Evolutionary conservation across 1,140 invertebrate species (phyloP), one percentile per base, ranked within the genome.

Genomic region (Rhopalosiphum maidis): DNA sequence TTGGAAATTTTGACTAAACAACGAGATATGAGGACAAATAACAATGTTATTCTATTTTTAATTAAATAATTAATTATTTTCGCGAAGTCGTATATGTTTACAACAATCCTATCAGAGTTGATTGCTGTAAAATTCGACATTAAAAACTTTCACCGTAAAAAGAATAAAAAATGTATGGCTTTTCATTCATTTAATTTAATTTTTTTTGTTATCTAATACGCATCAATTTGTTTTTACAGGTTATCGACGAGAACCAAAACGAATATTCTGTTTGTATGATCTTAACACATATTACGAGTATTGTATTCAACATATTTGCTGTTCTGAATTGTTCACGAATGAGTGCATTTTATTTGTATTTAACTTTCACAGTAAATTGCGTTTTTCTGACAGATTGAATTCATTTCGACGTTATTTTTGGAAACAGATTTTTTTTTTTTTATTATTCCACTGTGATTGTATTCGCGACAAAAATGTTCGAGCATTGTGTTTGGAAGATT

Each of bases 361-460:
- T 77, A 77, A n/a, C 60, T 77, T 77, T 77, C 60, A 77, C 30
- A 77, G 60, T 77, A 77, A 77, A 77, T 77, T 77, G 60, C n/a
- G 5, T 77, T 77, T 77, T 77, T n/a, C n/a, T 15, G n/a, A 35
- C 60, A 77, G n/a, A 15, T 77, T n/a, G 30, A 18, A 77, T 77
- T 77, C n/a, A 22, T 77, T 77, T 18, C 60, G n/a, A 77, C n/a
- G 60, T 35, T 77, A 77, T 77, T 77, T n/a, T 35, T 77, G n/a
- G 60, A 77, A 21, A 77, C 60, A n/a, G 30, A 77, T 51, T 51
- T 18, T 77, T 77, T n/a, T 25, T 77, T n/a, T n/a, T n/a, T n/a
- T n/a, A n/a, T n/a, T n/a, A 77, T 77, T 77, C 15, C 15, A n/a
- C 21, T 77, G 15, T 5, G n/a, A 77, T n/a, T 35, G 60, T 77